phyloP scores from a whole-genome alignment of 2,113 vertebrate genomes.

The Chloropsis hardwickii region DNA sequence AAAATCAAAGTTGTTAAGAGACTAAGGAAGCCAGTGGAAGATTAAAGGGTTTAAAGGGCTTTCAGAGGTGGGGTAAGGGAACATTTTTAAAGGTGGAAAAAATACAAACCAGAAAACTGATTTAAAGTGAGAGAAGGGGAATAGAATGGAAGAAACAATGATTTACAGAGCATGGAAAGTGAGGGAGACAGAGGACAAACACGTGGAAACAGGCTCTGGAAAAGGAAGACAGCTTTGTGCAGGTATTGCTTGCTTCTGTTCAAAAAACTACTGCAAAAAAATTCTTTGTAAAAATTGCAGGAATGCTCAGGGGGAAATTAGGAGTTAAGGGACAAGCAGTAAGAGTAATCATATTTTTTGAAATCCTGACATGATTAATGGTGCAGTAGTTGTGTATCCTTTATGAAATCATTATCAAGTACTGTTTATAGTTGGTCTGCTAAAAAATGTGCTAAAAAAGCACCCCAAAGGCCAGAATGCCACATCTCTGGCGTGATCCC shows the following conservation, averaged over 20 bases:
- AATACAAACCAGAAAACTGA: background rate
- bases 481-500: fast-evolving
- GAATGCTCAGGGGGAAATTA: background rate
- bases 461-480: background rate
- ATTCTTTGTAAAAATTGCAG: background rate
- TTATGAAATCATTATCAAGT: background rate
- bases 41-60: background rate
- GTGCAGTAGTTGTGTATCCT: background rate
- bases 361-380: background rate
- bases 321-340: background rate
- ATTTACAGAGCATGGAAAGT: background rate
- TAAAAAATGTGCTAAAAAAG: background rate
- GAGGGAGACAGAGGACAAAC: too few species aligned
- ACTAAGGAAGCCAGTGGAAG: background rate
- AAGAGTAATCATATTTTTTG: background rate
- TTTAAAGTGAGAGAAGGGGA: background rate
- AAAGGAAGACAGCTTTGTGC: background rate
- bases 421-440: background rate
- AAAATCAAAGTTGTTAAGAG: background rate
- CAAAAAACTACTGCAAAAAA: background rate
- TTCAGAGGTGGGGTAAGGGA: background rate
- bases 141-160: fast-evolving
- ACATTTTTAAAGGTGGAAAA: background rate
- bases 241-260: background rate
- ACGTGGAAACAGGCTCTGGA: too few species aligned